Evolutionary conservation across 1,140 invertebrate genomes (phyloP).

Genomic region (Drosophila ananassae): DNA sequence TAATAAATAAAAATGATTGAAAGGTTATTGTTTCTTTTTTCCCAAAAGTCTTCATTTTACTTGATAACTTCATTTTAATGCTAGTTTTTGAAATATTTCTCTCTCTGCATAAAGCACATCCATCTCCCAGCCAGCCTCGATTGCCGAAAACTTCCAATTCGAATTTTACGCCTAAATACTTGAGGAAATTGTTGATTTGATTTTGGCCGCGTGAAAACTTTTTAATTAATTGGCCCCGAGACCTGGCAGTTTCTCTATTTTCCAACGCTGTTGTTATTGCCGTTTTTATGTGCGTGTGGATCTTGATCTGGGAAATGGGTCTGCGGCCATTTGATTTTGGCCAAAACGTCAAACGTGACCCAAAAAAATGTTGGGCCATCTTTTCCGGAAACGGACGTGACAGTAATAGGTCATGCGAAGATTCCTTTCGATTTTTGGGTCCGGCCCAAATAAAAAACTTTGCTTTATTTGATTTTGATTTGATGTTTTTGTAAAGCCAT

Average conservation of each 20-base stretch:
- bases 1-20: too few relatives aligned
- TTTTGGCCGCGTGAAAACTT: conserved; percentile 70
- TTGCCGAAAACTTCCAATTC: conserved; percentile 30
- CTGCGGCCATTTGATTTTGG: conserved; percentile 37
- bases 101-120: not conserved
- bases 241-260: conserved; percentile 36
- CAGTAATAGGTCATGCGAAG: conserved; percentile 74
- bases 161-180: conserved; percentile 68
- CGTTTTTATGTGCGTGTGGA: conserved; percentile 23
- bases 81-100: not conserved
- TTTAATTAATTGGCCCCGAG: conserved; percentile 70
- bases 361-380: conserved; percentile 64
- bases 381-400: conserved; percentile 59
- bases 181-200: conserved; percentile 70
- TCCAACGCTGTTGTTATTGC: conserved; percentile 5
- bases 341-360: conserved; percentile 71
- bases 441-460: conserved; percentile 48
- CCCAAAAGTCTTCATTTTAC: too few relatives aligned
- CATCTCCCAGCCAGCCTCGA: conserved; percentile 33
- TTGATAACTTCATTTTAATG: too few relatives aligned
- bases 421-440: conserved; percentile 45
- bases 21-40: not conserved
- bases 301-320: conserved; percentile 25
- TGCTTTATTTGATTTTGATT: conserved; percentile 73
- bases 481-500: conserved; percentile 64